phyloP scores from a whole-genome alignment of 2,888 invertebrate genomes.

The Parthenolecanium corni region DNA sequence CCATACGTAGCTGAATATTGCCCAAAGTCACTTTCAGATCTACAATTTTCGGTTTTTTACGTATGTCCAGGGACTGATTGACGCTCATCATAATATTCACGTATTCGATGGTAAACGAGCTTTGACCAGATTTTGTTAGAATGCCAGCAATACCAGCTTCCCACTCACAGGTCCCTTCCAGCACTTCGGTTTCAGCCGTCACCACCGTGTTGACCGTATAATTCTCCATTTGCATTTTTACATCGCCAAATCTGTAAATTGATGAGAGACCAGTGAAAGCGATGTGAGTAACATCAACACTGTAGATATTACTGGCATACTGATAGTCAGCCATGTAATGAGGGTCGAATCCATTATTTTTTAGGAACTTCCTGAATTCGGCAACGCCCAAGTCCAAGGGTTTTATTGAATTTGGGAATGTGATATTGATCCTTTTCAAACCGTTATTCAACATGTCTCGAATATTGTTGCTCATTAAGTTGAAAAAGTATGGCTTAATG shows the following conservation, averaged over 20 bases:
- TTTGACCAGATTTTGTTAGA: slow-evolving; percentile 56
- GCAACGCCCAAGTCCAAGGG: slow-evolving; percentile 73
- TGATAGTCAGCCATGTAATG: slow-evolving; percentile 60
- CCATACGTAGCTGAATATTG: slow-evolving; percentile 69
- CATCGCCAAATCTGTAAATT: slow-evolving; percentile 69
- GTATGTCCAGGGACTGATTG: slow-evolving; percentile 65
- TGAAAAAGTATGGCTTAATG: slow-evolving; percentile 71
- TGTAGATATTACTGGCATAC: slow-evolving; percentile 55
- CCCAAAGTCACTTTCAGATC: slow-evolving; percentile 68
- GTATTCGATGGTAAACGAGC: slow-evolving; percentile 68
- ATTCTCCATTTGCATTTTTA: slow-evolving; percentile 58
- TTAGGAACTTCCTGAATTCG: slow-evolving; percentile 58
- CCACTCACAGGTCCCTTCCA: slow-evolving; percentile 68
- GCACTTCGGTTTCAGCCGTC: slow-evolving; percentile 66
- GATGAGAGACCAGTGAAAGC: slow-evolving; percentile 69
- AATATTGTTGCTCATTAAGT: slow-evolving; percentile 62
- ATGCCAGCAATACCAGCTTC: slow-evolving; percentile 55
- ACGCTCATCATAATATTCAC: slow-evolving; percentile 54
- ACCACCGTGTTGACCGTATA: slow-evolving; percentile 53
- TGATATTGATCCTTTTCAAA: slow-evolving; percentile 56
- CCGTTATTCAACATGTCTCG: slow-evolving; percentile 56
- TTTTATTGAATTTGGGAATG: slow-evolving; percentile 72
- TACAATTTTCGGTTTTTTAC: slow-evolving; percentile 57
- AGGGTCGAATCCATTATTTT: slow-evolving; percentile 57
- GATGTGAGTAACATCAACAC: slow-evolving; percentile 53